These are phyloP conservation scores for Porites lutea DNA, from an alignment of 64 coral and sea anemone genomes.

Conservation along the genomic window DNA sequence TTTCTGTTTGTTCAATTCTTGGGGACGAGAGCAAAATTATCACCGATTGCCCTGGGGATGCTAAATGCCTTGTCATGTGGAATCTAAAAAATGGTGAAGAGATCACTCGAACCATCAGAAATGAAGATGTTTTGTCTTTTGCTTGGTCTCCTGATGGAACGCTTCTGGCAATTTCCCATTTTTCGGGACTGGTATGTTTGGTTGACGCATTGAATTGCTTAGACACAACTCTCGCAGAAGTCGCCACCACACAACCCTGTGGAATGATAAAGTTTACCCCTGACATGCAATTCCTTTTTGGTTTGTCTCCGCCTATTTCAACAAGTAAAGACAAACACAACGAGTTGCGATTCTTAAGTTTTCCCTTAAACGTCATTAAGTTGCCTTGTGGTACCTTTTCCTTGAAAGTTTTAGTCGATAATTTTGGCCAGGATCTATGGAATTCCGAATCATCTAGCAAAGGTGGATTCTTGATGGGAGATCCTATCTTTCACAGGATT, in stretches of 20 bases:
- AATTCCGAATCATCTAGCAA: neutral
- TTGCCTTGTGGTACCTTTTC: neutral
- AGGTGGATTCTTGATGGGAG: constrained; percentile 17
- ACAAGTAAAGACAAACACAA: too few relatives aligned
- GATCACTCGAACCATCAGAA: neutral
- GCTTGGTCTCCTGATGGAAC: constrained; percentile 14
- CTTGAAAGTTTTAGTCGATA: neutral
- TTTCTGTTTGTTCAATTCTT: constrained; percentile 21
- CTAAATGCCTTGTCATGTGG: neutral
- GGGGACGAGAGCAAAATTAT: neutral
- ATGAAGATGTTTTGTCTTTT: constrained; percentile 8
- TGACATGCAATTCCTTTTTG: neutral
- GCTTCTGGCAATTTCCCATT: neutral
- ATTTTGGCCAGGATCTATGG: neutral
- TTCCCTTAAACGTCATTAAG: neutral
- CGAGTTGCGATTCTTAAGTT: too few relatives aligned
- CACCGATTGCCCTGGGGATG: neutral
- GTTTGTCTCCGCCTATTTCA: too few relatives aligned
- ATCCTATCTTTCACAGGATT: neutral
- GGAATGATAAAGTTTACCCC: constrained; percentile 10
- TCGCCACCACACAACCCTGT: neutral
- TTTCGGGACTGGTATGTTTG: neutral
- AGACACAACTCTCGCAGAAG: neutral
- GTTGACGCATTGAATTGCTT: neutral
- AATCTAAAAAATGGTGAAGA: constrained; percentile 7